phyloP scores from a whole-genome alignment of 2,888 invertebrate genomes.

The Atethmia centrago region DNA sequence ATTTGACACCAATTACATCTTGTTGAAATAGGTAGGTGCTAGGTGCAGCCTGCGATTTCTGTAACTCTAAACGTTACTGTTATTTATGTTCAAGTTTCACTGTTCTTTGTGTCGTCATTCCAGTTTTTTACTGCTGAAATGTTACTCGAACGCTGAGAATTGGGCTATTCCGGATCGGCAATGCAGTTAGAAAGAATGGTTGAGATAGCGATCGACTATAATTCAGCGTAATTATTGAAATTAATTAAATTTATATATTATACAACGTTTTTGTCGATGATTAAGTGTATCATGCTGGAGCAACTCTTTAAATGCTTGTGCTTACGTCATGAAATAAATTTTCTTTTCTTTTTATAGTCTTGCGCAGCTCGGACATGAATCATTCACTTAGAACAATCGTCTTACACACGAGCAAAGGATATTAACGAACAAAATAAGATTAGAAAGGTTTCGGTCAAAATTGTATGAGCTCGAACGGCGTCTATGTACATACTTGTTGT shows the following conservation, averaged over 20 bases:
- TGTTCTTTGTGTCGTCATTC: constrained; percentile 31
- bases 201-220: neutral
- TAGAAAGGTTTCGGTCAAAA: constrained; percentile 47
- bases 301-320: constrained; percentile 20
- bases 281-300: constrained; percentile 20
- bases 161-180: neutral
- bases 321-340: constrained; percentile 44
- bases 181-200: neutral
- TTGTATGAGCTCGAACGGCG: constrained; percentile 43
- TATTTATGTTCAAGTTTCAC: constrained; percentile 43
- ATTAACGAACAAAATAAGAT: constrained; percentile 49
- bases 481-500: constrained; percentile 29
- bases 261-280: constrained; percentile 12
- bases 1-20: constrained; percentile 65
- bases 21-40: constrained; percentile 53
- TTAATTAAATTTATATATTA: neutral
- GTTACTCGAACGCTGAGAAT: neutral
- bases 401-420: constrained; percentile 35
- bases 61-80: constrained; percentile 46
- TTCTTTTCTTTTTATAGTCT: constrained; percentile 28
- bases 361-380: constrained; percentile 39
- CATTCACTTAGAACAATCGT: constrained; percentile 36
- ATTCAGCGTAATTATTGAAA: constrained; percentile 8
- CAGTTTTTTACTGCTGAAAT: constrained; percentile 3
- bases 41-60: constrained; percentile 52